Conservation (phyloP, 2,888 invertebrate genomes). For the Acronicta leporina region DNA sequence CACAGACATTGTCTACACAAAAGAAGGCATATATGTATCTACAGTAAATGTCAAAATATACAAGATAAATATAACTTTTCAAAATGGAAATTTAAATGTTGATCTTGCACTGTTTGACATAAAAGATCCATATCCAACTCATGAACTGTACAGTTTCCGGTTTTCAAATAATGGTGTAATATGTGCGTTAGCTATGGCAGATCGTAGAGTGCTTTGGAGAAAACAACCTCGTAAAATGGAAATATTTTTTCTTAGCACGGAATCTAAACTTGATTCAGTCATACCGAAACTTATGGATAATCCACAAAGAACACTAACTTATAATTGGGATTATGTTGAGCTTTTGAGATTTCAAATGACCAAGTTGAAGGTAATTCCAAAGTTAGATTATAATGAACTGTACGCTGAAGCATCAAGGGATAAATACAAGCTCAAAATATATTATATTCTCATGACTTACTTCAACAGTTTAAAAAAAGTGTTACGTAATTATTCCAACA, state of each 20-base stretch:
- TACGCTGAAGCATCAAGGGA: conserved; percentile 63
- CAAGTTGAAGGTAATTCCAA: conserved; percentile 71
- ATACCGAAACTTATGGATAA: conserved; percentile 67
- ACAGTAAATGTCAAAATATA: conserved; percentile 73
- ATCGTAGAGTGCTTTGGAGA: conserved; percentile 68
- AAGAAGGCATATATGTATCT: conserved; percentile 62
- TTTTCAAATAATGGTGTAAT: conserved; percentile 70
- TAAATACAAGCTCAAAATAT: conserved; percentile 75
- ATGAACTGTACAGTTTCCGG: conserved; percentile 67
- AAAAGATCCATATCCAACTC: conserved; percentile 63
- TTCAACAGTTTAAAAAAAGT: conserved; percentile 63
- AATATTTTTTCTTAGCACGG: conserved; percentile 64
- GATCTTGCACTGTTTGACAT: conserved; percentile 55
- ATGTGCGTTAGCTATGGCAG: conserved; percentile 64
- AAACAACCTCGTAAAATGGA: conserved; percentile 69
- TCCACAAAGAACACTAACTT: conserved; percentile 66
- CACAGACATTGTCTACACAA: conserved; percentile 62
- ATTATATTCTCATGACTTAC: conserved; percentile 67
- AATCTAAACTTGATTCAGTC: conserved; percentile 58
- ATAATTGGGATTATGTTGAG: conserved; percentile 78
- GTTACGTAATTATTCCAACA: conserved; percentile 53
- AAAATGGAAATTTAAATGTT: conserved; percentile 54
- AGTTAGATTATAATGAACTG: conserved; percentile 63
- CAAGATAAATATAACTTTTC: conserved; percentile 60
- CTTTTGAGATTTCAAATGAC: conserved; percentile 70